A percentile compares a stretch with the other conserved stretches of the same genome.
These are phyloP conservation scores for Cecropterus lyciades DNA, from an alignment of 1,140 invertebrate species.

Conservation along the genomic window DNA sequence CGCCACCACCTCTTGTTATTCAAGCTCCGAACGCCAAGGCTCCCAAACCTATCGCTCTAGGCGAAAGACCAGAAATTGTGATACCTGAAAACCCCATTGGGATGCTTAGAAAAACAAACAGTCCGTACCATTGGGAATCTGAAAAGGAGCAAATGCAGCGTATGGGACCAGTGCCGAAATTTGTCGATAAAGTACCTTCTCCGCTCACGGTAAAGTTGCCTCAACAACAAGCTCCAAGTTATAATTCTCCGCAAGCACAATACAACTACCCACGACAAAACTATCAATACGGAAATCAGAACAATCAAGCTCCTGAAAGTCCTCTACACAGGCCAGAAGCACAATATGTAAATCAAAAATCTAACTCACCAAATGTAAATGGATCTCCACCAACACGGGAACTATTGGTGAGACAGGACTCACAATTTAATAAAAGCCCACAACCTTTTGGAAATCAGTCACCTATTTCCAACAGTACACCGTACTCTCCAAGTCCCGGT, in stretches of 20 bases:
- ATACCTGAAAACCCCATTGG: slow-evolving; percentile 88
- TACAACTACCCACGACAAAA: slow-evolving; percentile 65
- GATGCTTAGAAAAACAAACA: slow-evolving; percentile 83
- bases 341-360: slow-evolving; percentile 71
- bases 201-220: slow-evolving; percentile 79
- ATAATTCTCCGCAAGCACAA: slow-evolving; percentile 61
- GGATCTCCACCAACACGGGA: slow-evolving; percentile 73
- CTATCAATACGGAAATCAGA: slow-evolving; percentile 59
- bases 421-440: slow-evolving; percentile 82
- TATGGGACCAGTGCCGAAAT: slow-evolving; percentile 75
- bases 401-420: slow-evolving; percentile 77
- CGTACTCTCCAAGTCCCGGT: slow-evolving; percentile 70
- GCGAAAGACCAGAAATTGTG: slow-evolving; percentile 87
- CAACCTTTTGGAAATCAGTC: slow-evolving; percentile 71
- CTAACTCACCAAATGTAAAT: slow-evolving; percentile 57
- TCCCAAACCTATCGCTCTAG: slow-evolving; percentile 73
- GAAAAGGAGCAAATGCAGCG: slow-evolving; percentile 72
- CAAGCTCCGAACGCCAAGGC: slow-evolving; percentile 77
- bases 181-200: slow-evolving; percentile 75
- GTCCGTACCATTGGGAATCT: slow-evolving; percentile 82
- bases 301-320: slow-evolving; percentile 69
- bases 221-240: slow-evolving; percentile 67
- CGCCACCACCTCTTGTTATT: slow-evolving; percentile 83
- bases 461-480: slow-evolving; percentile 57
- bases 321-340: slow-evolving; percentile 80